Evolutionary conservation across 2,113 vertebrate genomes (phyloP).

Genomic region (Ciconia maguari): DNA sequence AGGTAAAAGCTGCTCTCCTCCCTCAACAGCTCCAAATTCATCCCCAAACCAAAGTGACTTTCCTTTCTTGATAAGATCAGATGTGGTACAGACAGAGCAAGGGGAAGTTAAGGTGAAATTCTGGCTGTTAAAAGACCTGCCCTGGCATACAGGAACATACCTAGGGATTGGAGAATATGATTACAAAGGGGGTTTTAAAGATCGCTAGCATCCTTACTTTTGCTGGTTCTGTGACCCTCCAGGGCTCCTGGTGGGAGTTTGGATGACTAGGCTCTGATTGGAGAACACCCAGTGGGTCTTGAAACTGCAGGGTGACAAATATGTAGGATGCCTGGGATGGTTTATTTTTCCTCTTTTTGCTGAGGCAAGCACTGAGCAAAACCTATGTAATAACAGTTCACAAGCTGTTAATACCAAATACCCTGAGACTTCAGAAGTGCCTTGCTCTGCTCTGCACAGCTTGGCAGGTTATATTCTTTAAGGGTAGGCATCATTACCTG

Average conservation of each 20-base stretch:
- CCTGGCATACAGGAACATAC: not conserved
- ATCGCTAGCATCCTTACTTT: not conserved
- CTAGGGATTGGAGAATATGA: not conserved
- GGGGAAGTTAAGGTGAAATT: not conserved
- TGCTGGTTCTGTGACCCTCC: not conserved
- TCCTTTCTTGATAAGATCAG: not conserved
- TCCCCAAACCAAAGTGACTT: not conserved
- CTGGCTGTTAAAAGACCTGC: not conserved
- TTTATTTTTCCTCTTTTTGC: conserved; percentile 44
- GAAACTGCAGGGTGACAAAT: conserved; percentile 6
- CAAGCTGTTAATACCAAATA: conserved; percentile 18
- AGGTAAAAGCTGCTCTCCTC: not conserved
- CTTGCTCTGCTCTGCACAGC: not conserved
- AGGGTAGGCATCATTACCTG: not conserved
- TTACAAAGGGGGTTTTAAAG: not conserved
- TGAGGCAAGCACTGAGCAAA: conserved; percentile 8
- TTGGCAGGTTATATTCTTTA: conserved; percentile 14
- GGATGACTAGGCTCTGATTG: not conserved
- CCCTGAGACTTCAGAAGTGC: conserved; percentile 10
- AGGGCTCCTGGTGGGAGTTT: not conserved
- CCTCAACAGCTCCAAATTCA: not conserved
- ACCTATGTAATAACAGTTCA: conserved; percentile 28
- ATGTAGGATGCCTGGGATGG: not conserved
- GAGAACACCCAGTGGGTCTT: not conserved
- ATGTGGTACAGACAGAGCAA: not conserved